Conservation (phyloP, 1,140 invertebrate species). For the Dryas iulia region DNA sequence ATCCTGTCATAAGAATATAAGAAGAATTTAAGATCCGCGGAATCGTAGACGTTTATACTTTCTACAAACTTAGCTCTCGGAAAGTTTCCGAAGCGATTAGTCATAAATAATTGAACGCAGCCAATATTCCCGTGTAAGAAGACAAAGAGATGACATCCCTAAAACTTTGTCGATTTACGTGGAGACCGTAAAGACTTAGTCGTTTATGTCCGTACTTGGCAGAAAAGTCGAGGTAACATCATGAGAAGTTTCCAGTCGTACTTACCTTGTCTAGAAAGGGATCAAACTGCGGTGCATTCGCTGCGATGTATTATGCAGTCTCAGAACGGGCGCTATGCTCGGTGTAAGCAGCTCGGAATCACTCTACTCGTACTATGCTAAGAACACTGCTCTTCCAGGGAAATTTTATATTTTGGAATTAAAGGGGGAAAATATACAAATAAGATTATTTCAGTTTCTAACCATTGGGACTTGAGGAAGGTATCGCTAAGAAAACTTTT, state of each 20-base stretch:
- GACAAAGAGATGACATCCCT: slow-evolving; percentile 72
- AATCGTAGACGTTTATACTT: slow-evolving; percentile 38
- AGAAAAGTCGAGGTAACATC: slow-evolving; percentile 73
- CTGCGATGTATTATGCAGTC: slow-evolving; percentile 78
- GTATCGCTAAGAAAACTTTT: too few relatives aligned
- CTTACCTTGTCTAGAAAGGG: slow-evolving; percentile 76
- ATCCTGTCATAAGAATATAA: slow-evolving; percentile 13
- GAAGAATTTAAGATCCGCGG: slow-evolving; percentile 23
- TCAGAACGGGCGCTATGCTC: slow-evolving; percentile 42
- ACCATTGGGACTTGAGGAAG: too few relatives aligned
- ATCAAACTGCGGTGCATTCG: slow-evolving; percentile 78
- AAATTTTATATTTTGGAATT: slow-evolving; percentile 61
- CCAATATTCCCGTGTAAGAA: slow-evolving; percentile 66
- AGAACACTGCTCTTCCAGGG: slow-evolving; percentile 57
- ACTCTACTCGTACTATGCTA: slow-evolving; percentile 55
- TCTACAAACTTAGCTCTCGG: slow-evolving; percentile 52
- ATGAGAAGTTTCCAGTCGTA: slow-evolving; percentile 75
- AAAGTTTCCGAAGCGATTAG: slow-evolving; percentile 64
- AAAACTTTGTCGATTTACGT: slow-evolving; percentile 76
- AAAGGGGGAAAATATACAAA: slow-evolving; percentile 30
- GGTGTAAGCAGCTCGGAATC: slow-evolving; percentile 69
- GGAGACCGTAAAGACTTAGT: slow-evolving; percentile 69
- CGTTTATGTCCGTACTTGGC: slow-evolving; percentile 65
- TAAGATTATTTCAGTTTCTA: background rate
- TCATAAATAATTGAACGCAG: slow-evolving; percentile 73